These are phyloP conservation scores for Champsocephalus esox DNA, from an alignment of 2,797 vertebrate genomes.

Conservation along the genomic window DNA sequence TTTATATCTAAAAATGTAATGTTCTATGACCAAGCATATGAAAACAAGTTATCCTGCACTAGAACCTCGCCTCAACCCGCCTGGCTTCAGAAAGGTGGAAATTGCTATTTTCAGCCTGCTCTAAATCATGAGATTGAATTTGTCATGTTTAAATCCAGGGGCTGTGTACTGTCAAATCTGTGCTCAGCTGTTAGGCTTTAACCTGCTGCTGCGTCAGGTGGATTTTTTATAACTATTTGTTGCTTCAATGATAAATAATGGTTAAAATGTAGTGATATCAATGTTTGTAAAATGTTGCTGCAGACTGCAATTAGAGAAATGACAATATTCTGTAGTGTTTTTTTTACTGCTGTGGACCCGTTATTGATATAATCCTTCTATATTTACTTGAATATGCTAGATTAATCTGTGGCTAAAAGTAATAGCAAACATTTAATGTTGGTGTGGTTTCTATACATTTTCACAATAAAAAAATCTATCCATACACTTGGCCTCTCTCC, in stretches of 20 bases:
- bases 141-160: constrained; percentile 59
- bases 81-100: constrained; percentile 51
- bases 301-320: neutral
- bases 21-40: neutral
- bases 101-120: constrained; percentile 53
- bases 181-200: constrained; percentile 51
- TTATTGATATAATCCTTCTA: neutral
- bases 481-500: constrained; percentile 13
- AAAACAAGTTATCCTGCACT: constrained; percentile 26
- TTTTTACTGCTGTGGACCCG: neutral
- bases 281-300: neutral
- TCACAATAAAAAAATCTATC: constrained; percentile 50
- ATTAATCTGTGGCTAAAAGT: neutral
- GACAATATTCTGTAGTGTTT: neutral
- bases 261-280: constrained; percentile 12
- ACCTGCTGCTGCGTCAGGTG: constrained; percentile 20
- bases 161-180: constrained; percentile 38
- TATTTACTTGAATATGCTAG: neutral
- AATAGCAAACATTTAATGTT: neutral
- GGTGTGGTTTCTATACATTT: constrained; percentile 11
- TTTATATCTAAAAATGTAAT: constrained; percentile 7
- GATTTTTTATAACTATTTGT: constrained; percentile 6
- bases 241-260: constrained; percentile 7
- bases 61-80: constrained; percentile 55
- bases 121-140: constrained; percentile 68